Base-by-base conservation (phyloP, 92 coral and sea anemone species). In the Bergia sp. region DNA sequence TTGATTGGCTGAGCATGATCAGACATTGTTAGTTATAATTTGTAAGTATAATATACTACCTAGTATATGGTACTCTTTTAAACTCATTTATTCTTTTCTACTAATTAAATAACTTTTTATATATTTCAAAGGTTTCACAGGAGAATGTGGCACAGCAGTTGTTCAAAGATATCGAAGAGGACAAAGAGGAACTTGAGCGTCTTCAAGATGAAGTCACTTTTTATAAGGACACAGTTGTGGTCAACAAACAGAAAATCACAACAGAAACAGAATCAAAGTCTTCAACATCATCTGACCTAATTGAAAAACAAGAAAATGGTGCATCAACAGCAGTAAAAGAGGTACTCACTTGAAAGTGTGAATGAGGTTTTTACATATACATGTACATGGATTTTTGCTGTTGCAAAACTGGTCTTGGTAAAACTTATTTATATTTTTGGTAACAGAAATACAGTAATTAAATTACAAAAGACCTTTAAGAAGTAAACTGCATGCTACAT, bases 131-230 rank as follows among this genome's bases (percentile, higher is more conserved):
- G 98, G 83, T 88, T 61, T 90, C 96, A 38, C 96, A 95, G 69
- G 96, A 93, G 66, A 84, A 88, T 49, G 91, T 93, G 13, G 92
- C 91, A 41, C 89, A 90, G 71, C 88, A 93, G 73, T 93, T 95
- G 5, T 86, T 88, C 72, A 78, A 86, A 37, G 88, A 90, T 18
- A 76, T 93, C 0, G 88, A 89, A 71, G 89, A 92, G 42, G 92
- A 90, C 90, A 90, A 88, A 37, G 93, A 93, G 77, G 98, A 95
- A 76, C 81, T 95, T 39, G 94, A 89, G 55, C 45, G 81, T 16
- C 81, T 95, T 23, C 93, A 89, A 75, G 91, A 90, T 58, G 91
- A 95, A 89, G 36, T 93, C 5, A 50, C 90, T 74, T 66, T 89
- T 55, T 90, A 88, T 58, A 53, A 91, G 39, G 94, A 93, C 16